A percentile compares a stretch with the other conserved stretches of the same genome.
phyloP scores from a whole-genome alignment of 2,797 vertebrate genomes.

The Notoglanidium macrostoma region DNA sequence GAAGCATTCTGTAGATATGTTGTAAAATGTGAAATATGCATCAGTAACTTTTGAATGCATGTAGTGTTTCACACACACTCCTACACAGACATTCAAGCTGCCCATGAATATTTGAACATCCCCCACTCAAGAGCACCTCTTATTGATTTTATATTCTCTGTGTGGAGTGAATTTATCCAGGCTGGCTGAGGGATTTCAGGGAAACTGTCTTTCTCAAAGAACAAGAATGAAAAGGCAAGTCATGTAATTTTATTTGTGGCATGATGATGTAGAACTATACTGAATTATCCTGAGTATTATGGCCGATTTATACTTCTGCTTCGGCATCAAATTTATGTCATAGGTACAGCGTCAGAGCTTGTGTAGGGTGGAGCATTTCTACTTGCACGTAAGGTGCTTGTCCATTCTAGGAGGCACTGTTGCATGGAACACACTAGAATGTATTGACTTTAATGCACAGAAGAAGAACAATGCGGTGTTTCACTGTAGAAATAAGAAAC shows the following conservation, averaged over 20 bases:
- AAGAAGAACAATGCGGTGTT: too few species aligned
- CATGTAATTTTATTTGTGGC: not conserved
- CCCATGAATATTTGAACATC: slow-evolving; percentile 29
- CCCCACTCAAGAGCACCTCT: not conserved
- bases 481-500: too few species aligned
- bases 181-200: not conserved
- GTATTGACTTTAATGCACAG: too few species aligned
- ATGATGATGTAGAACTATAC: not conserved
- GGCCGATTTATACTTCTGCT: too few species aligned
- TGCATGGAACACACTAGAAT: too few species aligned
- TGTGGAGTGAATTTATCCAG: not conserved
- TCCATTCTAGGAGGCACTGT: too few species aligned
- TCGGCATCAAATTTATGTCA: too few species aligned
- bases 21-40: not conserved
- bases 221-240: not conserved
- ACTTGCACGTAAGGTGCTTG: too few species aligned
- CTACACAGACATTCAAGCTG: not conserved
- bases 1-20: not conserved
- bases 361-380: too few species aligned
- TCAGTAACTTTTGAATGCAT: not conserved
- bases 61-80: not conserved
- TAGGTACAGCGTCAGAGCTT: too few species aligned
- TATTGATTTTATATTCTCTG: slow-evolving; percentile 25
- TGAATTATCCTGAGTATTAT: not conserved
- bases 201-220: slow-evolving; percentile 9